Percentiles rank a stretch among this genome's conserved stretches.
phyloP scores from a whole-genome alignment of 2,888 invertebrate genomes.

The Brachylomia viminalis region DNA sequence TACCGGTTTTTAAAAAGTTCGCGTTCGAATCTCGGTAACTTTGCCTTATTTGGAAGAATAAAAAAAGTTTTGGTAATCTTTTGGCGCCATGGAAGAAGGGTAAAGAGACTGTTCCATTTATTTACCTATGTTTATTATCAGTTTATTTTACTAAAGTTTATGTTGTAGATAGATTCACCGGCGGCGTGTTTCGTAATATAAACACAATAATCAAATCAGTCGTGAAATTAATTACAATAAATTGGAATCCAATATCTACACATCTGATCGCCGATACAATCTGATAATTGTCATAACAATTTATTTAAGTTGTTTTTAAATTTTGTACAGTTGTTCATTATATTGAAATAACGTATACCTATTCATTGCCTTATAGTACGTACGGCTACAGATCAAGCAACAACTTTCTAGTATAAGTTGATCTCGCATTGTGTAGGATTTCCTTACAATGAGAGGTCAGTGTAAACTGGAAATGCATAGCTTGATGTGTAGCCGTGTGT shows the following conservation, averaged over 20 bases:
- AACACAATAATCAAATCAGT: slow-evolving; percentile 14
- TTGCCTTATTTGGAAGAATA: slow-evolving; percentile 66
- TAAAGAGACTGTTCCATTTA: slow-evolving; percentile 53
- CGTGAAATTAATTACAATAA: slow-evolving; percentile 16
- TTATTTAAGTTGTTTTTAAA: slow-evolving; percentile 28
- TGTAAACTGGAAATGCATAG: too few relatives aligned
- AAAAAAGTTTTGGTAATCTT: slow-evolving; percentile 65
- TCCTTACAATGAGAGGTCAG: too few relatives aligned
- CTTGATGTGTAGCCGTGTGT: too few relatives aligned
- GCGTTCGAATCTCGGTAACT: slow-evolving; percentile 64
- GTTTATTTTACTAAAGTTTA: slow-evolving; percentile 1
- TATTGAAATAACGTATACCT: neutral
- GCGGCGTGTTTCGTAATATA: slow-evolving; percentile 13
- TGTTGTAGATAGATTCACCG: slow-evolving; percentile 19
- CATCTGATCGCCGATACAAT: slow-evolving; percentile 11
- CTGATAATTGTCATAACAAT: slow-evolving; percentile 19
- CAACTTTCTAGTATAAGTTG: too few relatives aligned
- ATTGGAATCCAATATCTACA: slow-evolving; percentile 33
- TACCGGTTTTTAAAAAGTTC: slow-evolving; percentile 77
- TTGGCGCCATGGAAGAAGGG: slow-evolving; percentile 81
- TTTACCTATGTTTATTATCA: neutral
- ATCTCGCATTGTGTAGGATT: too few relatives aligned
- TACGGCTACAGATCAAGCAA: too few relatives aligned
- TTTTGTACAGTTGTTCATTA: slow-evolving; percentile 15
- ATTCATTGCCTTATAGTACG: slow-evolving; percentile 33